Evolutionary conservation across 2,797 vertebrate genomes (phyloP), one percentile per base, ranked within the genome.

Genomic region (Ptychadena robeensis): DNA sequence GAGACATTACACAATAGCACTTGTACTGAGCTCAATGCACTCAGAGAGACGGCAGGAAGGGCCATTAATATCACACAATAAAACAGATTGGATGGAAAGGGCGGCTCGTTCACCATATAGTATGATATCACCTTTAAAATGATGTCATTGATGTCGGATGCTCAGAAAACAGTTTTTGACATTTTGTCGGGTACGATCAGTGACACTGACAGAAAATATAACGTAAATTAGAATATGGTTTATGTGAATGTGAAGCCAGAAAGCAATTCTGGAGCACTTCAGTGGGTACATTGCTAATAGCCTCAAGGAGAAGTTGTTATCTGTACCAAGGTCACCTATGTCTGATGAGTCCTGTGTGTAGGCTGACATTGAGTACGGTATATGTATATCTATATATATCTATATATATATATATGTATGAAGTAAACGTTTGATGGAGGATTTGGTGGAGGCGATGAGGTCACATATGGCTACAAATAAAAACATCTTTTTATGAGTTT

Each of bases 1-100:
- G 14, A 73, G 79, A 28, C 73, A 63, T 82, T 79, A 57, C 37
- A 61, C 66, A 37, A 9, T 53, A 37, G 65, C 28, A 30, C 27
- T 59, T 48, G 25, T 25, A 31, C 48, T 9, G 57, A 48, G 57
- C 10, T 14, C 61, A 61, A 48, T 59, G 48, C 27, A 61, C 34
- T 30, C n/a, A 69, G 61, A 4, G 61, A 77, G 28, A 61, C 6
- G 27, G 25, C 10, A 61, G 59, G 12, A 61, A 61, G 59, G 15
- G 22, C 27, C n/a, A 28, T 61, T 61, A 61, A 11, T 61, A 28
- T 28, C 59, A 61, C 9, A 61, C 27, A 28, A 11, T 10, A 12
- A 61, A 27, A 61, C 4, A 10, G 40, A n/a, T 53, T 22, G 44
- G 18, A 53, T 53, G 15, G 44, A 53, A 53, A 53, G 44, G 44